Percentiles rank a stretch among this genome's conserved stretches.
phyloP scores from a whole-genome alignment of 2,888 invertebrate genomes.

The Aradus depressus region DNA sequence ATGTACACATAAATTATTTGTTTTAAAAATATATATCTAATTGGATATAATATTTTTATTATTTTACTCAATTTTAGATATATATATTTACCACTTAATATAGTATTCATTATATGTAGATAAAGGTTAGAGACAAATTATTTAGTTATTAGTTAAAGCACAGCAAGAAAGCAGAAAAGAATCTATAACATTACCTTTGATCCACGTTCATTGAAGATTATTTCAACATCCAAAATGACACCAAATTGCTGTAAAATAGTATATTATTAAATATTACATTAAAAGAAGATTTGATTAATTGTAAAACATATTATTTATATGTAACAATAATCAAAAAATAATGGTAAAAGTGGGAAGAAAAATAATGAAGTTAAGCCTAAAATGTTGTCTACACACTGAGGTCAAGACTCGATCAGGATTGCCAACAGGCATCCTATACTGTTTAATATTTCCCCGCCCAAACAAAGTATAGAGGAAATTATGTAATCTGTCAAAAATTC shows the following conservation, averaged over 20 bases:
- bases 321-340: background rate
- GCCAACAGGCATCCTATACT: no score
- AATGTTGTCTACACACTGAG: background rate
- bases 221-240: conserved; percentile 97
- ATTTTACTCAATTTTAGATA: no score
- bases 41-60: no score
- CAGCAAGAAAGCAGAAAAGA: conserved; percentile 15
- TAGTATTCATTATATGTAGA: background rate
- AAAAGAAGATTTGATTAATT: background rate
- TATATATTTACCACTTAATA: no score
- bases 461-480: no score
- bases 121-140: no score
- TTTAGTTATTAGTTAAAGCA: conserved; percentile 21
- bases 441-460: no score
- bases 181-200: conserved; percentile 78
- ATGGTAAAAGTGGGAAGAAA: background rate
- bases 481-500: no score
- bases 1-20: no score
- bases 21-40: no score
- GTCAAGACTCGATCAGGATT: background rate
- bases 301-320: conserved; percentile 9
- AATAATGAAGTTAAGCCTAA: background rate
- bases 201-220: conserved; percentile 99
- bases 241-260: conserved; percentile 87
- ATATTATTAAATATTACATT: background rate